Percentiles rank a stretch among this genome's conserved stretches.
Conservation (phyloP, 2,888 invertebrate genomes). For the Aphidoletes aphidimyza region DNA sequence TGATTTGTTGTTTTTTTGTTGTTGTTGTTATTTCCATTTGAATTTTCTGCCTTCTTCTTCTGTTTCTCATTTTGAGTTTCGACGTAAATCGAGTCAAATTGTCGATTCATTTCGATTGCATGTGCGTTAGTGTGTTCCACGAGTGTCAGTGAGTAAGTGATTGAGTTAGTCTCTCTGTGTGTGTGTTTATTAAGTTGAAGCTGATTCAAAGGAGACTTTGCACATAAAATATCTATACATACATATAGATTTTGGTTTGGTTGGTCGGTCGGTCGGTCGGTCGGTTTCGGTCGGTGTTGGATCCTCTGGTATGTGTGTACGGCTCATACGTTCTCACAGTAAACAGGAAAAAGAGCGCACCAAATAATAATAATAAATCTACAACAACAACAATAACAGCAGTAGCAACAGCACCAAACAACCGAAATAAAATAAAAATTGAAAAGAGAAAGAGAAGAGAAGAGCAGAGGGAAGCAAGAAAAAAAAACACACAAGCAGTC, state of each 20-base stretch:
- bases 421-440: too few species aligned
- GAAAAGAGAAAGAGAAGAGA: too few species aligned
- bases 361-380: too few species aligned
- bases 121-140: neutral
- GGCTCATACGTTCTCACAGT: slow-evolving; percentile 30
- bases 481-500: neutral
- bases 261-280: neutral
- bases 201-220: neutral
- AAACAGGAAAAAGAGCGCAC: neutral
- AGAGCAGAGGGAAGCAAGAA: neutral
- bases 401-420: too few species aligned
- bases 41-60: too few species aligned
- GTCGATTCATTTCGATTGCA: too few species aligned
- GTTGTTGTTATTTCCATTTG: too few species aligned
- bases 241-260: neutral
- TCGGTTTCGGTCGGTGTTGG: neutral
- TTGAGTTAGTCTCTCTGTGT: neutral
- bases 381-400: too few species aligned
- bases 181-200: neutral
- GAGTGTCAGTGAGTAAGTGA: neutral
- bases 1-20: too few species aligned
- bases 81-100: too few species aligned
- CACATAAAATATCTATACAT: neutral
- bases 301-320: neutral
- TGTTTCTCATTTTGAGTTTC: too few species aligned